Conservation (phyloP, 2,113 vertebrate genomes). For the Pampusana beccarii region DNA sequence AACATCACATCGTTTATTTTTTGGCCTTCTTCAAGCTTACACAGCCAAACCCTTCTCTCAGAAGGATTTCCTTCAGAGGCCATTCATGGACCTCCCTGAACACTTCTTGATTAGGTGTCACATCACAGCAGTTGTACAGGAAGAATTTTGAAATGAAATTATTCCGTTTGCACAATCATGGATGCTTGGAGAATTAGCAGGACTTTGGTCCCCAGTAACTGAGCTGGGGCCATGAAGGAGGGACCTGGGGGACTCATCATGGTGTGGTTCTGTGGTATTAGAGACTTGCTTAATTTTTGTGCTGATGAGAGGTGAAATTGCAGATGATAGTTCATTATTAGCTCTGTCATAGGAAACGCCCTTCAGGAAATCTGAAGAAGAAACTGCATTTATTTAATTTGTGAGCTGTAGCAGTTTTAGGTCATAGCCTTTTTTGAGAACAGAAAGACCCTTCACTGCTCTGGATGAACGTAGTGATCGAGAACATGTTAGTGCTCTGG, state of each 20-base stretch:
- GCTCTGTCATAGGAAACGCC: background rate
- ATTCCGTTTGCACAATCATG: too few relatives aligned
- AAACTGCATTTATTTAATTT: background rate
- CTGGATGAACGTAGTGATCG: accelerated
- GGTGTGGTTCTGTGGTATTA: background rate
- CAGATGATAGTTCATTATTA: background rate
- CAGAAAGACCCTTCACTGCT: background rate
- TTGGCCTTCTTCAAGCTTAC: background rate
- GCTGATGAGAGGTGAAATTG: background rate
- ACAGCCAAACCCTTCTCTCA: background rate
- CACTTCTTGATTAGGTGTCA: background rate
- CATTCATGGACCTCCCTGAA: background rate
- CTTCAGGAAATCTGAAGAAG: background rate
- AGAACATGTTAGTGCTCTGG: background rate
- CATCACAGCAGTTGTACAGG: background rate
- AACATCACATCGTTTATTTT: background rate
- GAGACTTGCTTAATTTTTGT: background rate
- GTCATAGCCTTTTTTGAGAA: background rate
- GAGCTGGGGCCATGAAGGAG: background rate
- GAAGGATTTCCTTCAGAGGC: background rate
- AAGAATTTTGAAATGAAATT: background rate
- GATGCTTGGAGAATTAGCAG: background rate
- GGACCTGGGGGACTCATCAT: background rate
- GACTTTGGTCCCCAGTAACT: background rate
- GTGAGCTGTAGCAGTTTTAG: background rate